Conservation (phyloP, 2,113 vertebrate species). For the Maccullochella peelii region DNA sequence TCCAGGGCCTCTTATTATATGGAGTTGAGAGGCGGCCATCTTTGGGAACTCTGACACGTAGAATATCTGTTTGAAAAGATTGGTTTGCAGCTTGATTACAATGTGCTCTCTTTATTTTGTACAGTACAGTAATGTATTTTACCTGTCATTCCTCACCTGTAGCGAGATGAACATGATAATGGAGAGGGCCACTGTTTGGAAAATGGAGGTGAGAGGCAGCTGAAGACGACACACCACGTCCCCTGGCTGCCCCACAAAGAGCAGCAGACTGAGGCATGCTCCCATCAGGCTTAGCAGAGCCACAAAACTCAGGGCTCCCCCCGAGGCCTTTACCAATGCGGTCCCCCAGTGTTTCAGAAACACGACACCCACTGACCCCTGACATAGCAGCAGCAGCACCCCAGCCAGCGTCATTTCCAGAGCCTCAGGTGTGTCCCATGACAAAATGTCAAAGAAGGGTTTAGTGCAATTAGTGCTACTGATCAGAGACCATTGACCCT, state of each 20-base stretch:
- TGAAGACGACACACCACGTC: constrained; percentile 78
- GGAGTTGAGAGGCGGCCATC: constrained; percentile 68
- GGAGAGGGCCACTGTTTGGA: constrained; percentile 85
- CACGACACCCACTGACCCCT: constrained; percentile 59
- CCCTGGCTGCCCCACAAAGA: constrained; percentile 85
- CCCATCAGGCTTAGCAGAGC: constrained; percentile 80
- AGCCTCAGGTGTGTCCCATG: constrained; percentile 77
- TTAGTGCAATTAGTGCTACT: constrained; percentile 79
- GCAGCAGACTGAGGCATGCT: constrained; percentile 80
- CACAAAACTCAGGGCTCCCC: constrained; percentile 79
- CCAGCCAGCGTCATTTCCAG: constrained; percentile 65
- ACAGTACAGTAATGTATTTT: background rate
- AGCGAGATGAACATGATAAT: constrained; percentile 84
- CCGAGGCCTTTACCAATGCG: constrained; percentile 81
- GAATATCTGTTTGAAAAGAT: constrained; percentile 81
- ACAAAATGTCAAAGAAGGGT: constrained; percentile 80
- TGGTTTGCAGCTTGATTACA: constrained; percentile 12
- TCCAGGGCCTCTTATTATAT: constrained; percentile 69
- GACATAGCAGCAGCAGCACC: constrained; percentile 63
- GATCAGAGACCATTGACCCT: constrained; percentile 83
- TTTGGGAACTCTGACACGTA: constrained; percentile 84
- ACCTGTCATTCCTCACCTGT: constrained; percentile 73
- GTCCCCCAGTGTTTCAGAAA: constrained; percentile 79
- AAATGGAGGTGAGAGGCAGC: constrained; percentile 79
- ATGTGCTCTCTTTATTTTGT: background rate